Percentiles rank a stretch among this genome's conserved stretches.
Conservation (phyloP, 23 tunicate genomes). For the Clavelina lepadiformis region DNA sequence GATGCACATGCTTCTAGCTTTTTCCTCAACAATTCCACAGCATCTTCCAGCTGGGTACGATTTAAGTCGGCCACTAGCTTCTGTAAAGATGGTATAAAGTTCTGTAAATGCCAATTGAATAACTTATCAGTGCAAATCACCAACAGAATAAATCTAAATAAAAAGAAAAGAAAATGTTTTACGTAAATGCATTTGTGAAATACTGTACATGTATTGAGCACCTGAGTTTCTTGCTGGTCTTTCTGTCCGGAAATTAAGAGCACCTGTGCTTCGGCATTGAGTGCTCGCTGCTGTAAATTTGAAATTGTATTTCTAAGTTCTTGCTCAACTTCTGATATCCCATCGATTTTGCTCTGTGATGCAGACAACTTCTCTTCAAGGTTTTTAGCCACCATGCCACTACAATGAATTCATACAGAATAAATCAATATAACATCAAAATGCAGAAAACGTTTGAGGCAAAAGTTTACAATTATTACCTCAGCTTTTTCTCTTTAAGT, state of each 20-base stretch:
- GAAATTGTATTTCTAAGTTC: conserved; percentile 19
- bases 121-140: background rate
- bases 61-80: conserved; percentile 63
- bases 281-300: conserved; percentile 41
- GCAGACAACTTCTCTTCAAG: no score
- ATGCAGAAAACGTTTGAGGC: no score
- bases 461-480: no score
- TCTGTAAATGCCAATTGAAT: background rate
- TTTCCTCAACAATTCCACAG: conserved; percentile 43
- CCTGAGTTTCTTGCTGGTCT: conserved; percentile 44
- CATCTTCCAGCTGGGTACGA: conserved; percentile 70
- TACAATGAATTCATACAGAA: no score
- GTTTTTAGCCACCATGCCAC: no score
- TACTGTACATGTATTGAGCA: background rate
- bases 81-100: no score
- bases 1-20: conserved; percentile 24
- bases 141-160: background rate
- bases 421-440: no score
- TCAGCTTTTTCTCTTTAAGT: no score
- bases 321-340: no score
- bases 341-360: no score
- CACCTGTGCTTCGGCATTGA: conserved; percentile 50
- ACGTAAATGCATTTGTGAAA: no score
- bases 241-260: conserved; percentile 42
- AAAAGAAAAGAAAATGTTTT: no score